Percentiles rank a stretch among this genome's conserved stretches.
These are phyloP conservation scores for Habrosyne pyritoides DNA, from an alignment of 2,888 invertebrate species.

Conservation along the genomic window DNA sequence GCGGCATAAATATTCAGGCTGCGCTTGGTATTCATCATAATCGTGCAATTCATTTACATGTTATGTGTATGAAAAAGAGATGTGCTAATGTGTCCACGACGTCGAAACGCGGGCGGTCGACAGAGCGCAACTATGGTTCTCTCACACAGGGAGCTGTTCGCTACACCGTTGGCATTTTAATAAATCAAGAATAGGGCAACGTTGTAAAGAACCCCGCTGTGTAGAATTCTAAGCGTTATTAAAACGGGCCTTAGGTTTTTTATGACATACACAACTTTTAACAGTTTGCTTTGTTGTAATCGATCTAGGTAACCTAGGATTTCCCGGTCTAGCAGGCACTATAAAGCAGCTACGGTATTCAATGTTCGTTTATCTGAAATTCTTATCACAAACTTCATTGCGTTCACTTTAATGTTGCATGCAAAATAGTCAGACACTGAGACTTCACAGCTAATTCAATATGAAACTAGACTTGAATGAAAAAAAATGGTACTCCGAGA, in stretches of 20 bases:
- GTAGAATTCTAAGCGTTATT: neutral
- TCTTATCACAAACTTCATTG: neutral
- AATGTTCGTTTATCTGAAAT: neutral
- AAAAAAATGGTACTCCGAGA: neutral
- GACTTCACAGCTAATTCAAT: too few species aligned
- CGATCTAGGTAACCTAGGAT: neutral
- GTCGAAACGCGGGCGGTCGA: slow-evolving; percentile 7
- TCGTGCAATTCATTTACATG: slow-evolving; percentile 74
- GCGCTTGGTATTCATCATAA: slow-evolving; percentile 68
- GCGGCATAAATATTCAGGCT: slow-evolving; percentile 68
- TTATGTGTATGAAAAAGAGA: slow-evolving; percentile 53
- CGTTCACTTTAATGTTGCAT: neutral
- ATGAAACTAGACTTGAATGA: neutral
- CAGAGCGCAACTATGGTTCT: neutral
- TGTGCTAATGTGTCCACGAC: slow-evolving; percentile 43
- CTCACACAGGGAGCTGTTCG: neutral
- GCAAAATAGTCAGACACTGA: neutral
- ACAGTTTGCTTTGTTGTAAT: neutral
- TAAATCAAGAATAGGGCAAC: neutral
- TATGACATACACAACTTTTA: neutral
- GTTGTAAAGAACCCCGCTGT: neutral
- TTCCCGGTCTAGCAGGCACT: neutral
- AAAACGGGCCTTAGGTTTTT: neutral
- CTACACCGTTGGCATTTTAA: neutral
- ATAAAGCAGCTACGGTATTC: neutral